Percentiles rank a stretch among this genome's conserved stretches.
phyloP scores from a whole-genome alignment of 53 echinoderm and acorn worm species.

The Hippasteria phrygiana region DNA sequence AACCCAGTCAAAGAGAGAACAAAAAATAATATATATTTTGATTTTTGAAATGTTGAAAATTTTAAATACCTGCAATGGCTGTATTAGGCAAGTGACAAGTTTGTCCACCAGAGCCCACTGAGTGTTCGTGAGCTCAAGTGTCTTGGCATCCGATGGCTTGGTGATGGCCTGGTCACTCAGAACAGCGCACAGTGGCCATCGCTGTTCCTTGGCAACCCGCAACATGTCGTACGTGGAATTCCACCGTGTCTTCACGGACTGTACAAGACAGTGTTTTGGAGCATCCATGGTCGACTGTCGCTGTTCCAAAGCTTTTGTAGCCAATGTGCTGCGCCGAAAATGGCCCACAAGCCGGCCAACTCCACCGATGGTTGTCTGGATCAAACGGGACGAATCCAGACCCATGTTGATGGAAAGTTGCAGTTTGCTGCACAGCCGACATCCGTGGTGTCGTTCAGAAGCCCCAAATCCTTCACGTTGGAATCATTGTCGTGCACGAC shows the following conservation, averaged over 20 bases:
- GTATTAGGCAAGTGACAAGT: too few relatives aligned
- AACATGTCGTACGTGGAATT: slow-evolving; percentile 57
- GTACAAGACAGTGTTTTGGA: slow-evolving; percentile 26
- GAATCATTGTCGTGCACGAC: too few relatives aligned
- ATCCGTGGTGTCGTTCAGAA: slow-evolving; percentile 19
- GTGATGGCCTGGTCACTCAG: slow-evolving; percentile 47
- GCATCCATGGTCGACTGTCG: too few relatives aligned
- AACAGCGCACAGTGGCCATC: slow-evolving; percentile 35
- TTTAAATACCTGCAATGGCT: too few relatives aligned
- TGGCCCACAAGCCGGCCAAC: not conserved
- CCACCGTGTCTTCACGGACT: slow-evolving; percentile 34
- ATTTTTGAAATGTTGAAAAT: too few relatives aligned
- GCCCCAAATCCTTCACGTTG: slow-evolving; percentile 50
- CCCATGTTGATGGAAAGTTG: slow-evolving; percentile 63
- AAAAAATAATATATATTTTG: too few relatives aligned
- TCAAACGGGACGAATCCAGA: not conserved
- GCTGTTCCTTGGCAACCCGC: slow-evolving; percentile 20
- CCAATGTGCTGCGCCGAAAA: not conserved
- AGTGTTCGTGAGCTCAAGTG: slow-evolving; percentile 41
- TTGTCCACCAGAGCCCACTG: slow-evolving; percentile 17
- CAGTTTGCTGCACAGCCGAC: slow-evolving; percentile 64
- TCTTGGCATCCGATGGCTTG: slow-evolving; percentile 20
- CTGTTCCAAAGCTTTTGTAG: slow-evolving; percentile 5
- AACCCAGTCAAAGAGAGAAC: too few relatives aligned
- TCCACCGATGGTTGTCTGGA: not conserved